phyloP scores from a whole-genome alignment of 2,888 invertebrate genomes.

The Melieria picta region DNA sequence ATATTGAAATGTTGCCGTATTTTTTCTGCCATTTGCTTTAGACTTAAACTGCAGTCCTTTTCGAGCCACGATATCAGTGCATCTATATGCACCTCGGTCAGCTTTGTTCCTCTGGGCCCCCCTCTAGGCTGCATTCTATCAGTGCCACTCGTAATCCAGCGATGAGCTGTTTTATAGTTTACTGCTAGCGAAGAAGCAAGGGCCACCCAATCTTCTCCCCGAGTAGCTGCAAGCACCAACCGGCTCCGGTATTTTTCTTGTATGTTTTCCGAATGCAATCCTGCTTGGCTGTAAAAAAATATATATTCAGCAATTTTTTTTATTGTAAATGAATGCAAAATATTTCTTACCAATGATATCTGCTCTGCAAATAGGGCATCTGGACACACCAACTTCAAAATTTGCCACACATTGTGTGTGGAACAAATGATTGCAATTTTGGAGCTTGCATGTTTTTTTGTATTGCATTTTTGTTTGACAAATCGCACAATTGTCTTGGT shows the following conservation, averaged over 20 bases:
- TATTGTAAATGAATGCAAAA: no score
- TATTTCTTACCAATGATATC: background rate
- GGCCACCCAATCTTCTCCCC: background rate
- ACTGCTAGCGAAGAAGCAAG: background rate
- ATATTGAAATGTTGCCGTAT: background rate
- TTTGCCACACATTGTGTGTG: background rate
- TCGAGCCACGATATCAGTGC: conserved; percentile 6
- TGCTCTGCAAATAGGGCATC: conserved; percentile 1
- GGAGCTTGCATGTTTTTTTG: no score
- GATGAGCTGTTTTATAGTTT: background rate
- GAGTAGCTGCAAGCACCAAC: background rate
- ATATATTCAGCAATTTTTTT: background rate
- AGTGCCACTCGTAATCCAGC: no score
- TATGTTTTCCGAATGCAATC: background rate
- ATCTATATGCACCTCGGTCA: background rate
- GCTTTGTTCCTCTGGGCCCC: background rate
- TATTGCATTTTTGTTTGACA: no score
- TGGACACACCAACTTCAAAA: background rate
- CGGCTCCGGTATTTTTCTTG: background rate
- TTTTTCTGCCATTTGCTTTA: conserved; percentile 1
- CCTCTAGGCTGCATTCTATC: background rate
- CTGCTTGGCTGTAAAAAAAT: background rate
- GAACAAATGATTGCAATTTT: no score
- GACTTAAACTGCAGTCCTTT: background rate
- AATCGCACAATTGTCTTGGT: no score